These are phyloP conservation scores for Saccopteryx leptura DNA, from an alignment of 2,113 vertebrate genomes.

Conservation along the genomic window DNA sequence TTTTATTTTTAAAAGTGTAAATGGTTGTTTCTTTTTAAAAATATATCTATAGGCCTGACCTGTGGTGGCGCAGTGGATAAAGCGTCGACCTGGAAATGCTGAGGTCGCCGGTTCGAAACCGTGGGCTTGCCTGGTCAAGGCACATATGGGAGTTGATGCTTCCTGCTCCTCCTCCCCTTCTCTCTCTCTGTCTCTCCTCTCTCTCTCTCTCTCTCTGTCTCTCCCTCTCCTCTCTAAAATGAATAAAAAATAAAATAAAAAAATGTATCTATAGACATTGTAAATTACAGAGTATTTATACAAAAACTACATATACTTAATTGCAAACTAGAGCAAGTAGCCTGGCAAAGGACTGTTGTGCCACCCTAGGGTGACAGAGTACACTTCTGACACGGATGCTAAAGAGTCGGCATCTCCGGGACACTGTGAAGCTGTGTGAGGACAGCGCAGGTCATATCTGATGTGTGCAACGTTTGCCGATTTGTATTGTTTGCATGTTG, in stretches of 20 bases:
- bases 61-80: too few relatives aligned
- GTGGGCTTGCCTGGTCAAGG: too few relatives aligned
- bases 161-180: too few relatives aligned
- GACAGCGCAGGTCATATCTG: neutral
- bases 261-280: too few relatives aligned
- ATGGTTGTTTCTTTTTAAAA: slow-evolving; percentile 33
- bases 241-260: too few relatives aligned
- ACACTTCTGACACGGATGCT: neutral
- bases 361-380: neutral
- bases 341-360: neutral
- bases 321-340: neutral
- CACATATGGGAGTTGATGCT: too few relatives aligned
- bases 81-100: too few relatives aligned
- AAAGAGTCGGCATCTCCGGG: neutral
- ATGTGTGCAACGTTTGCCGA: neutral
- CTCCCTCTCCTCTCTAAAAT: too few relatives aligned
- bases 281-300: slow-evolving; percentile 1
- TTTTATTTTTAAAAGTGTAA: slow-evolving; percentile 51
- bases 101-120: too few relatives aligned
- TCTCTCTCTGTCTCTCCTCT: too few relatives aligned
- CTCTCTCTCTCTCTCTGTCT: too few relatives aligned
- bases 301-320: neutral
- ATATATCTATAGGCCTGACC: too few relatives aligned
- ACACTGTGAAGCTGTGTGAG: slow-evolving; percentile 14
- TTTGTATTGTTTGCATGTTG: neutral